Evolutionary conservation across 2,888 invertebrate species (phyloP).

Genomic region (Harpagoxenus sublaevis): DNA sequence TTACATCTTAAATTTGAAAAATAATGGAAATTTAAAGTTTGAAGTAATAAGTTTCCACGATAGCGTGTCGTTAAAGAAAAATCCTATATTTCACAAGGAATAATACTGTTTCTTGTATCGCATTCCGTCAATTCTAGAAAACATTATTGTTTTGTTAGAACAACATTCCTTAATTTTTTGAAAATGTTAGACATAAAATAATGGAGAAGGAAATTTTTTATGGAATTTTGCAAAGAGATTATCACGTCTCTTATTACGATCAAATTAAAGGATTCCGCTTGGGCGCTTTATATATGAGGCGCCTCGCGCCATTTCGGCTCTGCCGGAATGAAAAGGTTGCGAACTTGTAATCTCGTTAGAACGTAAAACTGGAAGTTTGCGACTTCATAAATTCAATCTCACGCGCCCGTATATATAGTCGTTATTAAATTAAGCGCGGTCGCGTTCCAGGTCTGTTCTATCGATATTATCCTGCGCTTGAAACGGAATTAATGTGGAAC

Average conservation of each 20-base stretch:
- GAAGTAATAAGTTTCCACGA: not conserved
- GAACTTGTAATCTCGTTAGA: conserved; percentile 52
- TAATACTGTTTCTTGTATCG: not conserved
- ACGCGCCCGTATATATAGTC: conserved; percentile 47
- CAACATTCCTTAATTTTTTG: not conserved
- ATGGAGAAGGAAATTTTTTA: not conserved
- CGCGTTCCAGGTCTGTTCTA: conserved; percentile 46
- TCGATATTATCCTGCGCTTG: conserved; percentile 43
- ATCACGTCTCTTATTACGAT: conserved; percentile 40
- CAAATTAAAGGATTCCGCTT: conserved; percentile 37
- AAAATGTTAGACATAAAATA: not conserved
- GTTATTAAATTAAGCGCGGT: conserved; percentile 53
- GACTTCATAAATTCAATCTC: conserved; percentile 57
- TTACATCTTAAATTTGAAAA: not conserved
- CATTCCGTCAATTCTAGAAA: not conserved
- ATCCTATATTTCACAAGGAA: not conserved
- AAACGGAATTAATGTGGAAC: conserved; percentile 36
- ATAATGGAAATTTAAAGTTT: not conserved
- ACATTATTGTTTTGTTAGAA: not conserved
- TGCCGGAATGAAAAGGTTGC: conserved; percentile 41
- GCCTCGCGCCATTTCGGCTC: conserved; percentile 26
- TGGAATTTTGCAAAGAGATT: not conserved
- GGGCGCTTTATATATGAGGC: conserved; percentile 19
- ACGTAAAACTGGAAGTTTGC: conserved; percentile 52
- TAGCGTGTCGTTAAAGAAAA: not conserved